A percentile compares a stretch with the other conserved stretches of the same genome.
Evolutionary conservation across 2,888 invertebrate species (phyloP).

Genomic region (Noctua comes): DNA sequence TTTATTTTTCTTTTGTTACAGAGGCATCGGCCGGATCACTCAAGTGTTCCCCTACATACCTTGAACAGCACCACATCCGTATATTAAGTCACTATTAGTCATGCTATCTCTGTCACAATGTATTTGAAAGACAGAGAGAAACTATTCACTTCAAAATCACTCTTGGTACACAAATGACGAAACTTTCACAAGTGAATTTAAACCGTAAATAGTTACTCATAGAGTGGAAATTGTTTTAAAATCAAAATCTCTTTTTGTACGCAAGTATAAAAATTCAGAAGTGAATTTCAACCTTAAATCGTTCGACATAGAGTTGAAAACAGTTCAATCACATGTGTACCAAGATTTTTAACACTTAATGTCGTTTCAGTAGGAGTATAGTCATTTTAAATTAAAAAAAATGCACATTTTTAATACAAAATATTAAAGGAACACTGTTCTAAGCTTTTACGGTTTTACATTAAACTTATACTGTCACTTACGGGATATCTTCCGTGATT

Average conservation of each 20-base stretch:
- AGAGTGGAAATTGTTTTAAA: background rate
- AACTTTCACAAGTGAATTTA: background rate
- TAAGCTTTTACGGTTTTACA: no score
- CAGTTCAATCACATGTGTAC: background rate
- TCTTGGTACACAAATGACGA: background rate
- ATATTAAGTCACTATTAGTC: background rate
- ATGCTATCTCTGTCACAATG: conserved; percentile 11
- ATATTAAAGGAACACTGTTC: no score
- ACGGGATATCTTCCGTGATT: no score
- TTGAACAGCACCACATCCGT: conserved; percentile 64
- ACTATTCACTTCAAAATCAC: conserved; percentile 7
- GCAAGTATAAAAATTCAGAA: background rate
- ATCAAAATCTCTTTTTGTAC: background rate
- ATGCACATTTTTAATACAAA: conserved; percentile 21
- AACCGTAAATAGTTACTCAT: rapidly evolving
- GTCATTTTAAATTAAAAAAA: conserved; percentile 1
- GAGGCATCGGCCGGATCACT: conserved; percentile 81
- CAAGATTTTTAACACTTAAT: conserved; percentile 1
- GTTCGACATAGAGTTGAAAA: background rate
- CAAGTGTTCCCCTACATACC: conserved; percentile 83
- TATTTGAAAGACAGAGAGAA: conserved; percentile 1
- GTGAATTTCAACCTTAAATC: background rate
- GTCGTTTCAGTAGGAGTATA: conserved; percentile 1
- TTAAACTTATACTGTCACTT: no score
- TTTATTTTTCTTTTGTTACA: conserved; percentile 70